These are phyloP conservation scores for Nysson spinosus DNA, from an alignment of 2,888 invertebrate genomes.

Conservation along the genomic window DNA sequence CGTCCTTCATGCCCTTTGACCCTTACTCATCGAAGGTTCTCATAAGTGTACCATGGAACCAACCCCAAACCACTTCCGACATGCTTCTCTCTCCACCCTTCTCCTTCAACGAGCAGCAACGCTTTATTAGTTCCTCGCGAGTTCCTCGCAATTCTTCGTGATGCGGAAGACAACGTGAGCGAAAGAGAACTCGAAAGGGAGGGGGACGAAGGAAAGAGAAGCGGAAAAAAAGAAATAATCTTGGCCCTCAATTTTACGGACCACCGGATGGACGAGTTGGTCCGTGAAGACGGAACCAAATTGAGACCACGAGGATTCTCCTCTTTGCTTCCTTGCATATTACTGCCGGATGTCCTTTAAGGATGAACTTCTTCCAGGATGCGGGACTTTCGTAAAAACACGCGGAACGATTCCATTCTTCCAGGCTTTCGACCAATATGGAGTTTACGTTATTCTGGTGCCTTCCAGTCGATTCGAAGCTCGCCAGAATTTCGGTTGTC, in stretches of 20 bases:
- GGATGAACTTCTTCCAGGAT: conserved; percentile 2
- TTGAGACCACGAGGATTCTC: conserved; percentile 46
- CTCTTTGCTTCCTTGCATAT: conserved; percentile 43
- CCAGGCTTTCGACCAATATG: conserved; percentile 19
- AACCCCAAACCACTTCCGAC: conserved; percentile 22
- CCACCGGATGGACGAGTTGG: conserved; percentile 54
- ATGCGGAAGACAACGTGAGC: conserved; percentile 18
- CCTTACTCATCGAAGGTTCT: conserved; percentile 23
- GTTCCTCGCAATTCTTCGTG: conserved; percentile 33
- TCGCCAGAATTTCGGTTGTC: neutral
- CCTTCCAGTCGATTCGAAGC: conserved; percentile 30
- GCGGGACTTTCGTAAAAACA: neutral
- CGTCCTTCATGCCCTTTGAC: conserved; percentile 7
- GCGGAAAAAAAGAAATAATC: conserved; percentile 58
- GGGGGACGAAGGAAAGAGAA: neutral
- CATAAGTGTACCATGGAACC: conserved; percentile 40
- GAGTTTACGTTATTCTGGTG: conserved; percentile 15
- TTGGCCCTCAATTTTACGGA: conserved; percentile 67
- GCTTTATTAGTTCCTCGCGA: conserved; percentile 52
- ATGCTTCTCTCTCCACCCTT: neutral
- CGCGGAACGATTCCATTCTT: conserved; percentile 29
- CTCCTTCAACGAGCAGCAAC: neutral
- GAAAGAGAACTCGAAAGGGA: conserved; percentile 17
- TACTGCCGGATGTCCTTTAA: conserved; percentile 33
- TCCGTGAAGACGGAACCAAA: conserved; percentile 62